Evolutionary conservation across 64 coral and sea anemone genomes (phyloP), one percentile per base, ranked within the genome.

Genomic region (Acropora tenuis): DNA sequence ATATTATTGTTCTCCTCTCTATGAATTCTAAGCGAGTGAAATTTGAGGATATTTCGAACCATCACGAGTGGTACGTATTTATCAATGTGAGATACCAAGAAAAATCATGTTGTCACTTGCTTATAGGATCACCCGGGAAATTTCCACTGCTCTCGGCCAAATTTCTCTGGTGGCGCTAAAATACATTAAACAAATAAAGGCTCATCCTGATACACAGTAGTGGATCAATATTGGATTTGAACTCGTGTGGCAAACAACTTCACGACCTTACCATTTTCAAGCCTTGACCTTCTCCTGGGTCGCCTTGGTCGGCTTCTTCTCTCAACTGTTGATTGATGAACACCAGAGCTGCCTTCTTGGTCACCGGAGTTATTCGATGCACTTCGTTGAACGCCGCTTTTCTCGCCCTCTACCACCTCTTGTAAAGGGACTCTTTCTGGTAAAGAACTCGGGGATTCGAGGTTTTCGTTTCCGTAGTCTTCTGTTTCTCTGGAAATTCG

Each of bases 401-500:
- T 97, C 20, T 94, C 95, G 16, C 92, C 95, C 45, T 97, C 92
- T 44, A 73, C 92, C 58, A 97, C 20, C 17, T 97, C 92, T 68
- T 97, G 89, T 47, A 94, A 77, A 5, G 88, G 95, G 52, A 97
- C 42, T 13, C 89, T 78, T 61, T 97, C 95, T 50, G 91, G 83
- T 76, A 94, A 15, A 18, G 83, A 87, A 52, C 84, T 96, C 42
- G 92, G 88, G 2, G 83, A 93, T 85, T 96, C 92, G 74, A 83
- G 87, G 78, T 73, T 88, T 50, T 94, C 93, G 16, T 87, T 94
- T 90, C 63, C 80, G 76, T 86, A 76, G 43, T 97, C 95, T 15
- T 97, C 95, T 48, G 94, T 41, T 41, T 97, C 95, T 76, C 92
- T 85, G 17, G 95, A 97, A 19, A 82, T 76, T 86, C 95, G 85